These are phyloP conservation scores for Gymnorhina tibicen DNA, from an alignment of 2,113 vertebrate species.

Conservation along the genomic window DNA sequence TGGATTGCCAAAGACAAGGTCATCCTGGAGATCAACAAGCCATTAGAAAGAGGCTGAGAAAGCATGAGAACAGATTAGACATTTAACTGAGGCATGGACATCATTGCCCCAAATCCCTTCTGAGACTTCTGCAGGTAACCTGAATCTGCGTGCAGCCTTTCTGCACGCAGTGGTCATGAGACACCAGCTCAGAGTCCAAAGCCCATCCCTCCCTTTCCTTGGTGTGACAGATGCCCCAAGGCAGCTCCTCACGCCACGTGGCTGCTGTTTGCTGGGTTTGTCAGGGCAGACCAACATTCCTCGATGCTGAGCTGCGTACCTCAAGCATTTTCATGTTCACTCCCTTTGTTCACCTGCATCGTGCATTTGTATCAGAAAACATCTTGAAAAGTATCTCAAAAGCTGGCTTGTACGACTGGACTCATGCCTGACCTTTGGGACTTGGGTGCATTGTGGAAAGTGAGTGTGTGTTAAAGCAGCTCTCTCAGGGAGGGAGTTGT, in stretches of 20 bases:
- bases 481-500: rapidly evolving
- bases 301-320: neutral
- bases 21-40: neutral
- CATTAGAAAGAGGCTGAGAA: neutral
- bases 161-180: neutral
- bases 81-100: neutral
- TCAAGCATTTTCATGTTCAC: neutral
- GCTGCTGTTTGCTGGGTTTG: rapidly evolving
- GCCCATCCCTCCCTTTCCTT: neutral
- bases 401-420: neutral
- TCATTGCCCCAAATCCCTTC: neutral
- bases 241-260: rapidly evolving
- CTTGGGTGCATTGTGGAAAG: neutral
- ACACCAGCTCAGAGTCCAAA: neutral
- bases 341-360: neutral
- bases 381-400: neutral
- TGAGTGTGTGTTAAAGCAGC: neutral
- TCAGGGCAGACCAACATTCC: neutral
- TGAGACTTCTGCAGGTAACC: rapidly evolving
- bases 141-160: neutral
- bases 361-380: neutral
- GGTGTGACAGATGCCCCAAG: neutral
- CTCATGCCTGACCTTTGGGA: neutral
- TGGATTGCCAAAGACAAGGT: neutral
- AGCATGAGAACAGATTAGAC: neutral